phyloP scores from a whole-genome alignment of 2,797 vertebrate genomes.

The Diplodus puntazzo region DNA sequence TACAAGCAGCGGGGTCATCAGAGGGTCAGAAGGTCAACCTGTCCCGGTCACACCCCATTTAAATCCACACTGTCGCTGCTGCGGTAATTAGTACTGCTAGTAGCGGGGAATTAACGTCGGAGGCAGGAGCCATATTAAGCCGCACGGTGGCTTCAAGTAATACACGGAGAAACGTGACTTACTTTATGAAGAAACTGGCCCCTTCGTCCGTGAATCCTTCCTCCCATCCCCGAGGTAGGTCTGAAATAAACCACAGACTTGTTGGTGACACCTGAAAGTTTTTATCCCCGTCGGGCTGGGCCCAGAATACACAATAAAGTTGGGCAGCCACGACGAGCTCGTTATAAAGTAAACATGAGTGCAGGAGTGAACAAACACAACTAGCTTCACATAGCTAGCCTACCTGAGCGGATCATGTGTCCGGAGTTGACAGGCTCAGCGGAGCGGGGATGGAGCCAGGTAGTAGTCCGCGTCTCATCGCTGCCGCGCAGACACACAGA shows the following conservation, averaged over 20 bases:
- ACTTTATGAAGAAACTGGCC: constrained; percentile 96
- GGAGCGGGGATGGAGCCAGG: constrained; percentile 94
- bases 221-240: constrained; percentile 94
- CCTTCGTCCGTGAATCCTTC: constrained; percentile 94
- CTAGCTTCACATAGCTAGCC: background rate
- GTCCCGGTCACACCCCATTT: constrained; percentile 14
- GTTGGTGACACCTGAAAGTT: constrained; percentile 59
- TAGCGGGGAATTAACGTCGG: constrained; percentile 17
- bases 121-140: constrained; percentile 53
- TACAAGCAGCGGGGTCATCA: constrained; percentile 30
- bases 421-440: constrained; percentile 94
- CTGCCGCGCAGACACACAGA: constrained; percentile 71
- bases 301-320: constrained; percentile 3
- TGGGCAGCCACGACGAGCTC: background rate
- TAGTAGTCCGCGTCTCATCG: constrained; percentile 87
- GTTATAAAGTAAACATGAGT: constrained; percentile 27
- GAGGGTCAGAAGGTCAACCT: constrained; percentile 39
- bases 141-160: constrained; percentile 16
- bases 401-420: constrained; percentile 97
- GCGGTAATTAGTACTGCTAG: constrained; percentile 9
- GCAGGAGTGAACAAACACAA: background rate
- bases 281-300: background rate
- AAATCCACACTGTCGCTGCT: constrained; percentile 33
- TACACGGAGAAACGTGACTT: constrained; percentile 74
- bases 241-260: constrained; percentile 73